Evolutionary conservation across 2,113 vertebrate genomes (phyloP).

Genomic region (Atractosteus spatula): DNA sequence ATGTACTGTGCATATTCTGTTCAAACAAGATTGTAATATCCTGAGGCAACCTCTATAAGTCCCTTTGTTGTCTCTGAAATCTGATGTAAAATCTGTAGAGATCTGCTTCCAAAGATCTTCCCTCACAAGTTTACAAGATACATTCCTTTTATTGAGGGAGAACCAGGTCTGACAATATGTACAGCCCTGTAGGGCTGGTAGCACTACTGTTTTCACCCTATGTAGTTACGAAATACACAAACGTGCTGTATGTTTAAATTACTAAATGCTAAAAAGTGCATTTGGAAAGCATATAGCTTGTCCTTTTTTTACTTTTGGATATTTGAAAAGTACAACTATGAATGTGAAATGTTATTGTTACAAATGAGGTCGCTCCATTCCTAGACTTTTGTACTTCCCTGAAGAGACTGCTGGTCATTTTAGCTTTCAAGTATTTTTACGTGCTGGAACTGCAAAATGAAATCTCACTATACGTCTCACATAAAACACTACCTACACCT

Average conservation of each 20-base stretch:
- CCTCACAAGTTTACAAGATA: slow-evolving; percentile 50
- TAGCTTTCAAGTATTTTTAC: no score
- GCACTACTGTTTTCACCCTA: slow-evolving; percentile 27
- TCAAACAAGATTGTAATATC: slow-evolving; percentile 62
- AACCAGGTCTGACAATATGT: slow-evolving; percentile 48
- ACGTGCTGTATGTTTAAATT: slow-evolving; percentile 15
- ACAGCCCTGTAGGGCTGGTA: slow-evolving; percentile 37
- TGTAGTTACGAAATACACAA: slow-evolving; percentile 16
- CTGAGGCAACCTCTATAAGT: slow-evolving; percentile 45
- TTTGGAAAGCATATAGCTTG: neutral
- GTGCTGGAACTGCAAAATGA: no score
- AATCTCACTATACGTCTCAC: no score
- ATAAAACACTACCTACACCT: no score
- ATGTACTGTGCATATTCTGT: slow-evolving; percentile 54
- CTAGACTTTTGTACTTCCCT: neutral
- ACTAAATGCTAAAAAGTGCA: slow-evolving; percentile 17
- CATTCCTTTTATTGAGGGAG: slow-evolving; percentile 50
- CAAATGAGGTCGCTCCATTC: neutral
- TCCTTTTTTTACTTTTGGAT: neutral
- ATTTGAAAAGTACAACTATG: neutral
- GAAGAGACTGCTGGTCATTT: no score
- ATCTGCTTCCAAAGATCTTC: slow-evolving; percentile 48
- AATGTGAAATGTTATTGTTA: neutral
- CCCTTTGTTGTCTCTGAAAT: slow-evolving; percentile 58
- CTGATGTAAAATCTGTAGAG: slow-evolving; percentile 57